A percentile compares a stretch with the other conserved stretches of the same genome.
phyloP scores from a whole-genome alignment of 92 coral and sea anemone genomes.

The Bergia sp. region DNA sequence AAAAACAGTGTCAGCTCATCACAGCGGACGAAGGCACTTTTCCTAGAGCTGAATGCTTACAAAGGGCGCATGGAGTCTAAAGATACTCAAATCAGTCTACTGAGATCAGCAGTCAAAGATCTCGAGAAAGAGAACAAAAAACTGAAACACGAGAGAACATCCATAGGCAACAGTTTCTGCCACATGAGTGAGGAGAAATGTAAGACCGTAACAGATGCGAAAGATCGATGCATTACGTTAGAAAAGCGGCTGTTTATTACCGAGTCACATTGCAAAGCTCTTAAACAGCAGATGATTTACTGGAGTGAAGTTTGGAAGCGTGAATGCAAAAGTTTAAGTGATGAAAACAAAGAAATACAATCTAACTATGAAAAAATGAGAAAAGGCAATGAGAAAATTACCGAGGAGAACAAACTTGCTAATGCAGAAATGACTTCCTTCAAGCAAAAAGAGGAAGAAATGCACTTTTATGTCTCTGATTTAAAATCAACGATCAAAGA shows the following conservation, averaged over 20 bases:
- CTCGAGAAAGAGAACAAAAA: conserved; percentile 39
- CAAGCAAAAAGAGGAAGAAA: conserved; percentile 12
- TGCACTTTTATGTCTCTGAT: not conserved
- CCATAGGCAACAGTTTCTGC: conserved; percentile 18
- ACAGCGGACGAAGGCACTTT: conserved; percentile 13
- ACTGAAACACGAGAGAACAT: conserved; percentile 21
- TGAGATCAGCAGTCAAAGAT: conserved; percentile 37
- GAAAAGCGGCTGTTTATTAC: conserved; percentile 13
- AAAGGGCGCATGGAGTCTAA: conserved; percentile 37
- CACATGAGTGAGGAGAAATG: conserved; percentile 30
- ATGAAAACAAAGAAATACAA: conserved; percentile 20
- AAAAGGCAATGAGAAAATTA: conserved; percentile 3
- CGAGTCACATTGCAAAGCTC: conserved; percentile 23
- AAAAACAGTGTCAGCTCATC: not conserved
- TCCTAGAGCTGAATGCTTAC: conserved; percentile 27
- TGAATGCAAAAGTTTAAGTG: conserved; percentile 23
- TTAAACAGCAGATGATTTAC: conserved; percentile 25
- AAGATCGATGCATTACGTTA: conserved; percentile 9
- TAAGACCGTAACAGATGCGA: conserved; percentile 7
- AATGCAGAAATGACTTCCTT: not conserved
- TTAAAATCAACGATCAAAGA: conserved; percentile 19
- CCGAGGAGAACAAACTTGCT: not conserved
- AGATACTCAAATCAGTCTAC: conserved; percentile 33
- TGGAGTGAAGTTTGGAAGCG: conserved; percentile 46
- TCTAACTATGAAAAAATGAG: not conserved